These are phyloP conservation scores for Trididemnum clinides DNA, from an alignment of 23 tunicate species.

Conservation along the genomic window DNA sequence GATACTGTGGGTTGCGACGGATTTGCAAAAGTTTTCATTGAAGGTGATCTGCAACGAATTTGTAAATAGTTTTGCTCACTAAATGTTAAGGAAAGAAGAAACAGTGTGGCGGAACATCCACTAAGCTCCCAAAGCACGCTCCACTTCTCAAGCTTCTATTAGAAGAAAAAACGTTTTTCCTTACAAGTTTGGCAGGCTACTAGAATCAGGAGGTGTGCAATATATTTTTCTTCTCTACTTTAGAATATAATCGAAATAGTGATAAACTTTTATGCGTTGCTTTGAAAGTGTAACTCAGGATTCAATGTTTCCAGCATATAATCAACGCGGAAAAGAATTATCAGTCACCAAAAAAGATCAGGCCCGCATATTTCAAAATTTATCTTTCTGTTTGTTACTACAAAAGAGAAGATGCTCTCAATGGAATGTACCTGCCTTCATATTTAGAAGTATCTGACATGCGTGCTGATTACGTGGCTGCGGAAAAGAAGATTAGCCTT, in stretches of 20 bases:
- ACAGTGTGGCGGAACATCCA: neutral
- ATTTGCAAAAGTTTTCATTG: neutral
- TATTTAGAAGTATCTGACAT: neutral
- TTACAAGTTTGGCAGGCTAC: neutral
- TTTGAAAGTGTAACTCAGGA: neutral
- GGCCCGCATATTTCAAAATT: neutral
- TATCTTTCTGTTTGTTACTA: neutral
- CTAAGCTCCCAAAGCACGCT: constrained; percentile 1
- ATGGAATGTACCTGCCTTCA: neutral
- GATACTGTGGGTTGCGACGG: neutral
- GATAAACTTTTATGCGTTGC: neutral
- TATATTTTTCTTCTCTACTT: neutral
- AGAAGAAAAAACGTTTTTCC: neutral
- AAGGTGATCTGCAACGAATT: neutral
- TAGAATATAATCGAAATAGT: neutral
- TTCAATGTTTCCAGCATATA: neutral
- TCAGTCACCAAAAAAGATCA: neutral
- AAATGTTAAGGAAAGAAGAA: neutral
- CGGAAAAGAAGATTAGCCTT: neutral
- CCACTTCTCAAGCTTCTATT: neutral
- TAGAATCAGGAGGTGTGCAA: constrained; percentile 15
- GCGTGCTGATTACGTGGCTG: neutral
- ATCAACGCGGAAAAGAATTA: neutral
- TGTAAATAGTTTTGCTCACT: neutral
- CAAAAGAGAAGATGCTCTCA: neutral